Evolutionary conservation across 2,888 invertebrate genomes (phyloP), one percentile per base, ranked within the genome.

Genomic region (Xylophagus ater): DNA sequence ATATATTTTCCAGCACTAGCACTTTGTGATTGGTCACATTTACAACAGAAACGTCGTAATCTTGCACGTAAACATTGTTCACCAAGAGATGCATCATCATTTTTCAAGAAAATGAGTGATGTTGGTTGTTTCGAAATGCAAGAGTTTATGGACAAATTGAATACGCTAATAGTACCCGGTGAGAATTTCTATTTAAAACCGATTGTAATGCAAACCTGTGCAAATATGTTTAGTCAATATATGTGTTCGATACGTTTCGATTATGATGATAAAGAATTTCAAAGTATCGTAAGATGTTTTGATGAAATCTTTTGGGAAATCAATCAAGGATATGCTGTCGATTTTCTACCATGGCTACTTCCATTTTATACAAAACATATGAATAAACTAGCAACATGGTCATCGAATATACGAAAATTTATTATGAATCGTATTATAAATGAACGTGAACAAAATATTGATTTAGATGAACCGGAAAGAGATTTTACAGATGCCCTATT

Each of bases 231-330:
- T 60, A 73, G 75, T 4, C 74, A 81, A 46, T 88, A 87, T 65
- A 87, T 90, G 81, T 88, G 88, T 62, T 81, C 80, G n/a, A 72
- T 74, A 0, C 69, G 81, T 2, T 86, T 86, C 52, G 73, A 76
- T 26, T 74, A 79, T 39, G 70, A 76, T 10, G 83, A 88, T 48
- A 40, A 53, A 0, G 76, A 76, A 13, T 89, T 87, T 64, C 66
- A 70, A 33, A 68, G 69, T 40, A 70, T 81, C 5, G 81, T 85
- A 0, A 67, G 76, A 17, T 72, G 71, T 41, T 89, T 88, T 57
- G 89, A 89, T 52, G 80, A 83, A 50, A 86, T 90, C 35, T 90
- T 90, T 66, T 87, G 84, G 81, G 88, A 89, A 56, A 87, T 90
- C 46, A 90, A 89, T 59, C 85, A 86, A 52, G 87, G 87, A 0